A percentile compares a stretch with the other conserved stretches of the same genome.
phyloP scores from a whole-genome alignment of 2,113 vertebrate genomes.

The Poeciliopsis occidentalis region DNA sequence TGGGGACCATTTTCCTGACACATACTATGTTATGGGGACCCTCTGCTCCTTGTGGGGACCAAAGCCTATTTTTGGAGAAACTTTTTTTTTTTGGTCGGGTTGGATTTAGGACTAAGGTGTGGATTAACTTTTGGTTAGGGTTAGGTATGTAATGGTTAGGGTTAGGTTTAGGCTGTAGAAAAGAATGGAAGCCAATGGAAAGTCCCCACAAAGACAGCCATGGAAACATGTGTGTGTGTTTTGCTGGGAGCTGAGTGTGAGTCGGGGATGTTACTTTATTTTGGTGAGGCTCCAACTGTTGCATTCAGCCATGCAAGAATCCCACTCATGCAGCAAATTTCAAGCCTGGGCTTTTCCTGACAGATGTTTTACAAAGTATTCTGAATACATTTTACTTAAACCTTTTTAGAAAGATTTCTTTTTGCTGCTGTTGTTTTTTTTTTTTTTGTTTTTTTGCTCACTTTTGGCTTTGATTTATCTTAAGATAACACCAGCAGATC shows the following conservation, averaged over 20 bases:
- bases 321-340: conserved; percentile 41
- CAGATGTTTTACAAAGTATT: background rate
- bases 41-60: too few species aligned
- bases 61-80: too few species aligned
- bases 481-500: background rate
- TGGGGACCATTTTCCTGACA: too few species aligned
- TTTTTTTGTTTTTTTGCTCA: background rate
- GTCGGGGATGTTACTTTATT: conserved; percentile 42
- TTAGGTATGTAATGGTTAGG: too few species aligned
- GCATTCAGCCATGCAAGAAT: conserved; percentile 13
- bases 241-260: conserved; percentile 23
- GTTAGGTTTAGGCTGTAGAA: too few species aligned
- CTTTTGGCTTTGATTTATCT: background rate
- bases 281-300: conserved; percentile 57
- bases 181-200: too few species aligned
- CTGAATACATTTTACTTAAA: too few species aligned
- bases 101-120: too few species aligned
- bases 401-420: background rate
- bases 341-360: conserved; percentile 1
- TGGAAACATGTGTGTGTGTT: background rate
- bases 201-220: too few species aligned
- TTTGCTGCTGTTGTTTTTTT: background rate
- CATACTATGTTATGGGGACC: too few species aligned
- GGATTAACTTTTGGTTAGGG: too few species aligned
- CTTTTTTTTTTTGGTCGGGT: too few species aligned